phyloP scores from a whole-genome alignment of 2,113 vertebrate species.

The Hemibagrus wyckioides region DNA sequence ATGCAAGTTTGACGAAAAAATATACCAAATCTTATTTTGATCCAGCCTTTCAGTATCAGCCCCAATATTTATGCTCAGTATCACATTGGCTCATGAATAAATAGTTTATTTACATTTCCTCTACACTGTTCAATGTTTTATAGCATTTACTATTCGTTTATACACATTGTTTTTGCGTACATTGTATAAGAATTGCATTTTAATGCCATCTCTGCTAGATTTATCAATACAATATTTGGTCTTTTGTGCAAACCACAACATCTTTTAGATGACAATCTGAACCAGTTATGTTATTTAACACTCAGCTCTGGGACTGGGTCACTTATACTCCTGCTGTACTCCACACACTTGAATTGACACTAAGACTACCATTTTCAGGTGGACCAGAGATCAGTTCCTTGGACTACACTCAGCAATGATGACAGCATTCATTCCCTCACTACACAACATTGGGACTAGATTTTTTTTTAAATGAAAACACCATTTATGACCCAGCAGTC shows the following conservation, averaged over 20 bases:
- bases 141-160: neutral
- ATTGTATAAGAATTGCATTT: neutral
- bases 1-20: neutral
- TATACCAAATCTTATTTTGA: neutral
- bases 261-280: neutral
- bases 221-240: neutral
- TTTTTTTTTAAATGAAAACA: neutral
- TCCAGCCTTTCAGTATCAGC: neutral
- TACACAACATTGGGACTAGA: neutral
- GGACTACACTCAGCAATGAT: neutral
- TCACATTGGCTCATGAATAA: neutral
- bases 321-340: neutral
- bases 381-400: neutral
- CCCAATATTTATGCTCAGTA: neutral
- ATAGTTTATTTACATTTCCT: neutral
- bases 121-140: neutral
- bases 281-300: neutral
- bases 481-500: neutral
- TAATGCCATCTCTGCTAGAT: neutral
- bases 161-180: neutral
- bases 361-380: neutral
- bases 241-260: neutral
- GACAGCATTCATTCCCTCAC: neutral
- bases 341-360: neutral
- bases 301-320: neutral